Conservation (phyloP, 2,797 vertebrate genomes). For the Lindbergichthys nudifrons region DNA sequence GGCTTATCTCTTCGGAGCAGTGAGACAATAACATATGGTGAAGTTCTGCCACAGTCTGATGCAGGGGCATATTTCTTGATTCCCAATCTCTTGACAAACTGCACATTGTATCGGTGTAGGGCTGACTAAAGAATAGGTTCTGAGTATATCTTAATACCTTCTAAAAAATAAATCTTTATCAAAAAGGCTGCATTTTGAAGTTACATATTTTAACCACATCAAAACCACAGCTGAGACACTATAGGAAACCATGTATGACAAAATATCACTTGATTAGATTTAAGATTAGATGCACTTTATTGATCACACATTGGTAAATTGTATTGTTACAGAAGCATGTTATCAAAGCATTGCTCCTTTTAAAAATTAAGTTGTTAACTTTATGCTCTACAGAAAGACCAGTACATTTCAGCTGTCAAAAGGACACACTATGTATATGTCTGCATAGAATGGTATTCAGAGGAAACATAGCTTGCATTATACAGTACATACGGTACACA, state of each 20-base stretch:
- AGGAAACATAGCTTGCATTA: too few species aligned
- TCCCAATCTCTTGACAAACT: conserved; percentile 33
- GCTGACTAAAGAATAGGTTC: neutral
- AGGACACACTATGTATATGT: neutral
- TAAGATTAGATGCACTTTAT: too few species aligned
- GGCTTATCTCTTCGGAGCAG: conserved; percentile 74
- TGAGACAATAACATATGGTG: conserved; percentile 55
- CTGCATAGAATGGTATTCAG: neutral
- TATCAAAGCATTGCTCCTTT: too few species aligned
- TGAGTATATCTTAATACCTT: neutral
- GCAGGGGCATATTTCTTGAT: conserved; percentile 42
- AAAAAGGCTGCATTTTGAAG: neutral
- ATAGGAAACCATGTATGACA: too few species aligned
- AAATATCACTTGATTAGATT: too few species aligned
- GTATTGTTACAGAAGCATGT: too few species aligned
- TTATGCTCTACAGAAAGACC: too few species aligned
- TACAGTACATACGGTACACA: too few species aligned
- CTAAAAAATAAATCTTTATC: too few species aligned
- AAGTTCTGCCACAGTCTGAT: conserved; percentile 35
- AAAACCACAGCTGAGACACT: too few species aligned
- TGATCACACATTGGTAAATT: too few species aligned
- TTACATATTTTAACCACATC: too few species aligned
- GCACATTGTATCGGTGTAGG: conserved; percentile 24
- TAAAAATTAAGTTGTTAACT: neutral
- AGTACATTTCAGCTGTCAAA: neutral